These are phyloP conservation scores for Hippocampus guttulatus DNA, from an alignment of 2,113 vertebrate species.

Conservation along the genomic window DNA sequence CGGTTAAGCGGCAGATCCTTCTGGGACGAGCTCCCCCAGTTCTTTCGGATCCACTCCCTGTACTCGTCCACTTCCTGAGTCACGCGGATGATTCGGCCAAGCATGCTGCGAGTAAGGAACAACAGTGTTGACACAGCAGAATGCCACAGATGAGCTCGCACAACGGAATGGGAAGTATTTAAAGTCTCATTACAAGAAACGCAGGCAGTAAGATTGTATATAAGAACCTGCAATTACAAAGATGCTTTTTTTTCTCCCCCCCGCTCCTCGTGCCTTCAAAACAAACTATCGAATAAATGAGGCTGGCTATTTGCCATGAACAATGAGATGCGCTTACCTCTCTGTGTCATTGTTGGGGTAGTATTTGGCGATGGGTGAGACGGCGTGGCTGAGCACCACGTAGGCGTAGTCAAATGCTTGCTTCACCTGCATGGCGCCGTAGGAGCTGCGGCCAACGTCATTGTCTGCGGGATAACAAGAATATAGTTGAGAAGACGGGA, in stretches of 20 bases:
- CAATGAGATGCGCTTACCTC: conserved; percentile 74
- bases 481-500: not conserved
- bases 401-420: conserved; percentile 98
- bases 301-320: not conserved
- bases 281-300: not conserved
- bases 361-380: conserved; percentile 91
- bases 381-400: conserved; percentile 89
- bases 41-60: conserved; percentile 91
- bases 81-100: conserved; percentile 94
- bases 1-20: conserved; percentile 82
- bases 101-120: conserved; percentile 73
- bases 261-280: not conserved
- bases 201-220: not conserved
- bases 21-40: conserved; percentile 82
- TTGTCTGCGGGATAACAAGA: conserved; percentile 73
- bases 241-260: too few relatives aligned
- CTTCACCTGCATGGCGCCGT: conserved; percentile 99
- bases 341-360: conserved; percentile 94
- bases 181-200: not conserved
- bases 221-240: too few relatives aligned
- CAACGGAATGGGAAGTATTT: not conserved
- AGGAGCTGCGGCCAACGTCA: conserved; percentile 95
- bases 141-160: not conserved
- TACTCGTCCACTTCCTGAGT: conserved; percentile 93
- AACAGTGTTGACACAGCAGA: not conserved